Base-by-base conservation (phyloP, 2,888 invertebrate species). In the Scaeva pyrastri region DNA sequence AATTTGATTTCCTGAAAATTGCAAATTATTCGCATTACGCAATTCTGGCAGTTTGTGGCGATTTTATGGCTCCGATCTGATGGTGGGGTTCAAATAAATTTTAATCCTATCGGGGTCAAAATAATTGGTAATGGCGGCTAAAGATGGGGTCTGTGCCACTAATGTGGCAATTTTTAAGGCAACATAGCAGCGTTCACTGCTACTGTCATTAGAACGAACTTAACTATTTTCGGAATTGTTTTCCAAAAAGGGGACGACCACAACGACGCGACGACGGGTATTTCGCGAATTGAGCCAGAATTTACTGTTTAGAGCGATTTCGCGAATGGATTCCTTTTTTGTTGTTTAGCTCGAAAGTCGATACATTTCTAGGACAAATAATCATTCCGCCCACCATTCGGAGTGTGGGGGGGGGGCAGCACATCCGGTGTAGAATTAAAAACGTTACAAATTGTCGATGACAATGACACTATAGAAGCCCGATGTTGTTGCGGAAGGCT, bases 1-100 rank as follows among this genome's bases (percentile, higher is more conserved):
- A 74, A 73, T 78, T 79, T 75, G 74, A 84, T 84, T 79, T 71
- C 43, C 48, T 16, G 73, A 62, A 74, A 78, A 73, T 78, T 68
- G 55, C 66, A 73, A 56, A 70, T 68, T 73, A 77, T 68, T 72
- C 62, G 52, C 14, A 19, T 66, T 64, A 19, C 23, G 60, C n/a
- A n/a, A 14, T 66, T 62, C 6, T 19, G 31, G 43, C 5, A 45
- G 23, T 62, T 62, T 11, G 62, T 10, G 62, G 36, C 26, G 6
- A 14, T 12, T 7, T 39, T 36, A 56, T 60, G 58, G 12, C 36
- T 5, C n/a, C n/a, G n/a, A n/a, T n/a, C n/a, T n/a, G n/a, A n/a
- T n/a, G n/a, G 10, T 36, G 23, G 52, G 23, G 16, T 10, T 16
- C 62, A 43, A 72, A 39, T 26, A 60, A 60, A 31, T 64, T 45